These are phyloP conservation scores for Sebastes dallii DNA, from an alignment of 2,797 vertebrate genomes.

Conservation along the genomic window DNA sequence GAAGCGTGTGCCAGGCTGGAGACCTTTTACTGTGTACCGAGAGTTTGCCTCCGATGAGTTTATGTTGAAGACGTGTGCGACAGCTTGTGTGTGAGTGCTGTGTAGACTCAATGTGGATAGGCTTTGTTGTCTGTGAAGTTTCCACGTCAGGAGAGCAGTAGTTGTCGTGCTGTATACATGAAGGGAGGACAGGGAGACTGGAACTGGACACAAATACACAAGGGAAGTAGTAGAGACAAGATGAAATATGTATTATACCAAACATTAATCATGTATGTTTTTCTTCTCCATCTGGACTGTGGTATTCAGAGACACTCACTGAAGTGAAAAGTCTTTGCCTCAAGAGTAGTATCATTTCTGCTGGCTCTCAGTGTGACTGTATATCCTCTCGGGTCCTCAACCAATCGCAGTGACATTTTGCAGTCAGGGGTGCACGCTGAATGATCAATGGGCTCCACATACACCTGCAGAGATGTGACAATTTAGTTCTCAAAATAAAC, in stretches of 20 bases:
- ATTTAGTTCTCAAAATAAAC: background rate
- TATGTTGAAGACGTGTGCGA: conserved; percentile 28
- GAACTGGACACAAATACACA: conserved; percentile 46
- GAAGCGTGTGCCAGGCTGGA: conserved; percentile 81
- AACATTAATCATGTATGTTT: background rate
- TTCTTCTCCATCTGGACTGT: background rate
- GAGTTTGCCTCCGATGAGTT: conserved; percentile 38
- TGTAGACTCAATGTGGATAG: conserved; percentile 55
- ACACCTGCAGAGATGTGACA: conserved; percentile 64
- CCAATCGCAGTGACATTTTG: conserved; percentile 62
- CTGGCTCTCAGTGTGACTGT: conserved; percentile 78
- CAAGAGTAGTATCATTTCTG: conserved; percentile 56
- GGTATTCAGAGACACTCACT: conserved; percentile 72
- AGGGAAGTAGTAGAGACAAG: background rate
- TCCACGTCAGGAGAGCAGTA: conserved; percentile 63
- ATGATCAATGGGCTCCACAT: conserved; percentile 66
- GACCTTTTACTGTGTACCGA: conserved; percentile 75
- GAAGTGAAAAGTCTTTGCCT: conserved; percentile 80
- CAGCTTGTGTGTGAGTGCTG: conserved; percentile 37
- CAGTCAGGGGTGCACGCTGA: conserved; percentile 72
- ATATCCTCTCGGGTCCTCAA: conserved; percentile 80
- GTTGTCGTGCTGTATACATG: conserved; percentile 49
- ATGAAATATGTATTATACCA: background rate
- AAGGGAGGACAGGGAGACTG: conserved; percentile 58
- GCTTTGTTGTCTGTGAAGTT: conserved; percentile 39